phyloP scores from a whole-genome alignment of 2,113 vertebrate genomes.

The Microcebus ravelobensis region DNA sequence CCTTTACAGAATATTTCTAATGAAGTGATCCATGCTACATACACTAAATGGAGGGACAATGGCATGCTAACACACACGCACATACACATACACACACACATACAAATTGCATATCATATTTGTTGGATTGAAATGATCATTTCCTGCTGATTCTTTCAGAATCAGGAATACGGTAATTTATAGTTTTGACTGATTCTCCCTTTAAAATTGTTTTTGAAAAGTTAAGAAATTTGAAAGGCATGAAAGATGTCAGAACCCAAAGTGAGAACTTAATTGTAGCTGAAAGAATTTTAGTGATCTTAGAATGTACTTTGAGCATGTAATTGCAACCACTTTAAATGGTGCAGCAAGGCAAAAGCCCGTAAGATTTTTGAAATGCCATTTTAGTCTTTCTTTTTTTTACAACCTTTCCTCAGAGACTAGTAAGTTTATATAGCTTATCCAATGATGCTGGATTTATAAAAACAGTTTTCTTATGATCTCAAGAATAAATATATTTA shows the following conservation, averaged over 20 bases:
- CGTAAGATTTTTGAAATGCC: neutral
- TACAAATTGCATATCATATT: neutral
- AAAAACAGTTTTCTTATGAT: conserved; percentile 68
- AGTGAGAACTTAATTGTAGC: conserved; percentile 20
- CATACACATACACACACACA: neutral
- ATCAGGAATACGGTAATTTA: neutral
- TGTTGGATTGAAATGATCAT: neutral
- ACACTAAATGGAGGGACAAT: neutral
- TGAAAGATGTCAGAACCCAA: conserved; percentile 27
- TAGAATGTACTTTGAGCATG: neutral
- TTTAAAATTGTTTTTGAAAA: conserved; percentile 31
- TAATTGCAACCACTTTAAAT: neutral
- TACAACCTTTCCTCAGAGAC: conserved; percentile 42
- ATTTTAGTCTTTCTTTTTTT: conserved; percentile 58
- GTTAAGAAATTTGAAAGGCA: neutral
- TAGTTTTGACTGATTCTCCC: neutral
- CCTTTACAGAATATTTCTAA: neutral
- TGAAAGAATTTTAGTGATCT: neutral
- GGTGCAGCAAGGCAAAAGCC: neutral
- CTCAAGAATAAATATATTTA: conserved; percentile 75
- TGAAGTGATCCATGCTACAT: neutral
- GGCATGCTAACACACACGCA: neutral
- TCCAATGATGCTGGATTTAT: conserved; percentile 67
- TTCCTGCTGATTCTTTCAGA: neutral
- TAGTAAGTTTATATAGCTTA: conserved; percentile 70